Conservation (phyloP, 1,140 invertebrate species). For the Meteorus sp. region DNA sequence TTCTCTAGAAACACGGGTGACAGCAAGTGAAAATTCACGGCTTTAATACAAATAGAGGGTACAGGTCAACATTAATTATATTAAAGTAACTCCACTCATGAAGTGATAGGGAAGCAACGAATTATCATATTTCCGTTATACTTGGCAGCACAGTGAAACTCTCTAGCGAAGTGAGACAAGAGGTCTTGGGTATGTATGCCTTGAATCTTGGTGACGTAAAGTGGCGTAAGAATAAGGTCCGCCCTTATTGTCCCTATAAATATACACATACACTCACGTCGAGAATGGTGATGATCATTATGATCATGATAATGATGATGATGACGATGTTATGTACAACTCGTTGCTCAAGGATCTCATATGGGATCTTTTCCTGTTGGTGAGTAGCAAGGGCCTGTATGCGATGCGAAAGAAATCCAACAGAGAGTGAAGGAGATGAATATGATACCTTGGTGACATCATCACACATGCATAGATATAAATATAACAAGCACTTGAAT, state of each 20-base stretch:
- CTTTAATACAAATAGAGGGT: too few species aligned
- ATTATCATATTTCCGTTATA: not conserved
- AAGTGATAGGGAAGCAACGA: not conserved
- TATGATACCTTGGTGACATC: slow-evolving; percentile 39
- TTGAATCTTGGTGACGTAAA: slow-evolving; percentile 50
- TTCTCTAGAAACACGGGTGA: too few species aligned
- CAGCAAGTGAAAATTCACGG: too few species aligned
- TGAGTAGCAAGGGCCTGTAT: slow-evolving; percentile 3
- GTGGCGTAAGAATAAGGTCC: slow-evolving; percentile 60
- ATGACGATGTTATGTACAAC: too few species aligned
- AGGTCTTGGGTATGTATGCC: slow-evolving; percentile 1
- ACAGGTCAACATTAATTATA: too few species aligned
- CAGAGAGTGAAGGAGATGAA: slow-evolving; percentile 30
- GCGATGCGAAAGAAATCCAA: not conserved
- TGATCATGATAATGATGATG: too few species aligned
- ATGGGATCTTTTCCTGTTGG: slow-evolving; percentile 6
- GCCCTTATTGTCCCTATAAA: slow-evolving; percentile 37
- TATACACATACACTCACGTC: slow-evolving; percentile 35
- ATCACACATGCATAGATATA: slow-evolving; percentile 44
- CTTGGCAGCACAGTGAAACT: too few species aligned
- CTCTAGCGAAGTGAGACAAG: slow-evolving; percentile 1
- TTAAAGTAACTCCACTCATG: too few species aligned
- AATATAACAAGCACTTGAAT: slow-evolving; percentile 50
- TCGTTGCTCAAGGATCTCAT: slow-evolving; percentile 26
- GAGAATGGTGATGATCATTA: slow-evolving; percentile 35